A percentile compares a stretch with the other conserved stretches of the same genome.
Evolutionary conservation across 1,140 invertebrate genomes (phyloP).

Genomic region (Hyphantria cunea): DNA sequence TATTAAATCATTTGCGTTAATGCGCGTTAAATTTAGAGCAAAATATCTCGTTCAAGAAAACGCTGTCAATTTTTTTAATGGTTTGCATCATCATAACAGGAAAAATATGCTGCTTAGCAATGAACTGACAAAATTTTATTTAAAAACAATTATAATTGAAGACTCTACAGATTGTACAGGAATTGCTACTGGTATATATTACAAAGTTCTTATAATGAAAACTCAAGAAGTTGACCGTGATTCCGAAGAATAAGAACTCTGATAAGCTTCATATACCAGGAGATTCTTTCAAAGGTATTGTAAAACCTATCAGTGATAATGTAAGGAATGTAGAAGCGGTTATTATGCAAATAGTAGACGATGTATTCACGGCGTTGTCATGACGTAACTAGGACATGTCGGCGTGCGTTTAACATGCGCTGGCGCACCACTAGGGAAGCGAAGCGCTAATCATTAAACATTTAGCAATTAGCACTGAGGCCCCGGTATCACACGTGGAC

Average conservation of each 20-base stretch:
- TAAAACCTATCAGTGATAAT: too few relatives aligned
- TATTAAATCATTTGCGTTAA: conserved; percentile 12
- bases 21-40: conserved; percentile 14
- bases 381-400: conserved; percentile 36
- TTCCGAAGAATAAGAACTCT: too few relatives aligned
- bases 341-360: conserved; percentile 42
- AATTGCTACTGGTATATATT: too few relatives aligned
- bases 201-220: too few relatives aligned
- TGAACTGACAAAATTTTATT: too few relatives aligned
- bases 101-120: too few relatives aligned
- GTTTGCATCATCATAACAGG: too few relatives aligned
- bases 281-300: too few relatives aligned
- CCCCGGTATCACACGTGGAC: conserved; percentile 12
- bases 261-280: too few relatives aligned
- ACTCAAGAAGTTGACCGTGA: too few relatives aligned
- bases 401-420: conserved; percentile 24
- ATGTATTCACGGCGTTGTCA: neutral
- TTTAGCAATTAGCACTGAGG: conserved; percentile 27
- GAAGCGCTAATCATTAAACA: conserved; percentile 23
- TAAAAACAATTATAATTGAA: too few relatives aligned
- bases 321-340: conserved; percentile 22
- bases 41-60: conserved; percentile 8
- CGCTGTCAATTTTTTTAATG: neutral
- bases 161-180: too few relatives aligned
- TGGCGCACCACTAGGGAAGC: conserved; percentile 12